Conservation (phyloP, 2,888 invertebrate species). For the Spialia ferax region DNA sequence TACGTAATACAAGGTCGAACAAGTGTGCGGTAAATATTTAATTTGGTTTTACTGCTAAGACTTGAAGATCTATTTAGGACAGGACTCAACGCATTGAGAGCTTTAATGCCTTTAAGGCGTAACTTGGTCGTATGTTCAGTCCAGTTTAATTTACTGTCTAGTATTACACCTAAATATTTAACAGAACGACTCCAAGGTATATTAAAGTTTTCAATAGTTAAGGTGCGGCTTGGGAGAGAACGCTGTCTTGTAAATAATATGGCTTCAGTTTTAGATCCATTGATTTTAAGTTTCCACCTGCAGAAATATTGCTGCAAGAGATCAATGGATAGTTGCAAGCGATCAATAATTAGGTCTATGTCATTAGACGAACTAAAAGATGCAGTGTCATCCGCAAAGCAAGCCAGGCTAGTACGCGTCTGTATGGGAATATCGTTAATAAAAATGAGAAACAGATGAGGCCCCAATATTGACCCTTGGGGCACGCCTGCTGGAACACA, state of each 20-base stretch:
- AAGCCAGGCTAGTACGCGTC: background rate
- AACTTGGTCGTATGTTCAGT: background rate
- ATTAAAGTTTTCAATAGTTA: background rate
- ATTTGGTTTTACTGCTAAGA: conserved; percentile 1
- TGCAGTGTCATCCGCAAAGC: conserved; percentile 2
- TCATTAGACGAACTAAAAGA: background rate
- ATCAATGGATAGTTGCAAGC: background rate
- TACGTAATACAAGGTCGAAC: background rate
- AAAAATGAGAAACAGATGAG: conserved; percentile 6
- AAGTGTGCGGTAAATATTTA: background rate
- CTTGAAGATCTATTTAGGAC: background rate
- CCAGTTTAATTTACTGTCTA: conserved; percentile 5
- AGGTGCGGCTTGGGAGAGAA: background rate
- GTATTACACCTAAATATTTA: background rate
- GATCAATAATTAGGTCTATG: background rate
- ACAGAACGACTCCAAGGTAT: conserved; percentile 5
- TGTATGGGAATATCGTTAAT: conserved; percentile 5
- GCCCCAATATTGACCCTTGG: conserved; percentile 3
- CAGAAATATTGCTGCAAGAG: background rate
- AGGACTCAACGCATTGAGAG: background rate
- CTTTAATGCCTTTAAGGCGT: conserved; percentile 8
- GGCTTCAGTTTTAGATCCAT: background rate
- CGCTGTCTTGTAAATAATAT: conserved; percentile 2
- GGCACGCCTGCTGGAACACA: background rate
- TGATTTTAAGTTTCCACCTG: background rate